Base-by-base conservation (phyloP, 2,888 invertebrate genomes). In the Tachina fera region DNA sequence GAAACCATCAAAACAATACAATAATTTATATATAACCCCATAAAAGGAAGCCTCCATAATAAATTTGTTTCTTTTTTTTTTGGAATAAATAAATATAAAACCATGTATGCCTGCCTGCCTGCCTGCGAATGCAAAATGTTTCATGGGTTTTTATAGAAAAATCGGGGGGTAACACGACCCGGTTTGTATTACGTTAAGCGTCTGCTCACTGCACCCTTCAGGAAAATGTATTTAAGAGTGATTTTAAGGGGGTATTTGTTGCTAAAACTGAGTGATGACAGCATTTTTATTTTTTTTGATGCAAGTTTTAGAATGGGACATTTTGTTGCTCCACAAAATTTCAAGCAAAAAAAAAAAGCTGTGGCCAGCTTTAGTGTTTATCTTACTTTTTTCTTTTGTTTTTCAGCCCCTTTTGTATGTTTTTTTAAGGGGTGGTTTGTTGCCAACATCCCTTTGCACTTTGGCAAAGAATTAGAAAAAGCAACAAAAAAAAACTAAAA, bases 1-100 rank as follows among this genome's bases (percentile, higher is more conserved):
- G 75, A 47, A 86, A 86, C 86, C 61, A 63, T 68, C 68, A 77
- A 68, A 84, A 77, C 81, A 84, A 68, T 19, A 74, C 72, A 84
- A 74, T 67, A 68, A 56, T 63, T 77, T 63, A 72, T 49, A 79
- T 63, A 72, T 49, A 79, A 72, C 19, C 67, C 83, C 53, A n/a
- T 22, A 41, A 49, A 70, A 70, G 6, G 11, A 11, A 60, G 10
- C 58, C 43, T 1, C 49, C 51, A 45, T 56, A 16, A 31, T 9
- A 60, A n/a, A 45, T 9, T 43, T 22, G 43, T n/a, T n/a, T 51
- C n/a, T n/a, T 51, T 22, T 43, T 43, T 22, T 43, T 31, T 31
- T 31, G 31, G 1, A 14, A 70, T 60, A 67, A 61, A 67, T 22
- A 63, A 56, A 75, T 47, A 68, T 43, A 76, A 58, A 65, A 19